Percentiles rank a stretch among this genome's conserved stretches.
These are phyloP conservation scores for Protodeltote pygarga DNA, from an alignment of 2,888 invertebrate species.

Conservation along the genomic window DNA sequence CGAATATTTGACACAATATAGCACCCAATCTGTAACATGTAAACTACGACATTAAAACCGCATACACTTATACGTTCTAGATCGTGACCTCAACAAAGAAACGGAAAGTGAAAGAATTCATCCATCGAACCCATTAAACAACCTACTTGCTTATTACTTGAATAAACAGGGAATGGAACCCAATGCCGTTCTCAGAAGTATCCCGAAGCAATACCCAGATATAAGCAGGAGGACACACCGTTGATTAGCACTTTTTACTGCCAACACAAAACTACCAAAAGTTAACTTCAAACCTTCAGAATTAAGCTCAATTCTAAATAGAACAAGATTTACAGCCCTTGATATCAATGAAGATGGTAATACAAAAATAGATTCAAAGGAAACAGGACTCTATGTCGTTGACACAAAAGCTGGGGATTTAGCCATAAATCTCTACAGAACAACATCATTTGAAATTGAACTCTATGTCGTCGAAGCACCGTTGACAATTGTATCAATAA, in stretches of 20 bases:
- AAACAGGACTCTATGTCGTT: slow-evolving; percentile 58
- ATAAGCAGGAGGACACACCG: slow-evolving; percentile 71
- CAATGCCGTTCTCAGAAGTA: slow-evolving; percentile 74
- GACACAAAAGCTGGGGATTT: slow-evolving; percentile 54
- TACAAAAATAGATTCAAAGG: slow-evolving; percentile 50
- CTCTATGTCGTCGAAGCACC: slow-evolving; percentile 46
- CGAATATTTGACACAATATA: slow-evolving; percentile 22
- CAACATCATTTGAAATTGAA: slow-evolving; percentile 53
- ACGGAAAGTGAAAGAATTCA: slow-evolving; percentile 77
- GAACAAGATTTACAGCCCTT: slow-evolving; percentile 40
- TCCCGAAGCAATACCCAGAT: slow-evolving; percentile 66
- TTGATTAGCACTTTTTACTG: slow-evolving; percentile 78
- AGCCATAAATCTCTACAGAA: slow-evolving; percentile 44
- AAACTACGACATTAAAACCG: slow-evolving; percentile 24
- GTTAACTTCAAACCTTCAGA: slow-evolving; percentile 44
- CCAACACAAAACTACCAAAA: slow-evolving; percentile 45
- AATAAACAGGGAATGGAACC: slow-evolving; percentile 72
- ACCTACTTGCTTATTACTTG: slow-evolving; percentile 72
- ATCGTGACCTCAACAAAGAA: slow-evolving; percentile 67
- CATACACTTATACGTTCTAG: slow-evolving; percentile 56
- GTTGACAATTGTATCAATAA: slow-evolving; percentile 44
- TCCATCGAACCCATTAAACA: slow-evolving; percentile 71
- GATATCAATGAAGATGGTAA: slow-evolving; percentile 68
- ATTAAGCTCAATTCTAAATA: slow-evolving; percentile 53
- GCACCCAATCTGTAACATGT: slow-evolving; percentile 39